phyloP scores from a whole-genome alignment of 35 echinoderm and acorn worm species.

The Ptychodera flava region DNA sequence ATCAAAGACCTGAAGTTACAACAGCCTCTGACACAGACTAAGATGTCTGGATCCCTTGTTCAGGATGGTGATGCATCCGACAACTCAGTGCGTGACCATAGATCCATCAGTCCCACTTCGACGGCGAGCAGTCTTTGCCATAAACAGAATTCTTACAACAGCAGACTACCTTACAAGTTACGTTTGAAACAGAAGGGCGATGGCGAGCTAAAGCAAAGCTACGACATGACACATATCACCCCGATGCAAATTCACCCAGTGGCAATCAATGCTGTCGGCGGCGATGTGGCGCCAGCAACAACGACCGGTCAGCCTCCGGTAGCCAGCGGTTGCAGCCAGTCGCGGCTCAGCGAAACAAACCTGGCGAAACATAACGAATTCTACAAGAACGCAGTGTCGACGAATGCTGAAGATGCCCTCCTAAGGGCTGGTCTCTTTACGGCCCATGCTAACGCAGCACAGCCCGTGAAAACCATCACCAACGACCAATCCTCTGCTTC shows the following conservation, averaged over 20 bases:
- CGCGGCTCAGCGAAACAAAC: background rate
- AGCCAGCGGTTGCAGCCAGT: background rate
- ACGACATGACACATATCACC: background rate
- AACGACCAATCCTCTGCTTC: background rate
- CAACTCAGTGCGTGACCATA: too few species aligned
- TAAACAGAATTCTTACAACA: background rate
- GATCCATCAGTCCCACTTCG: background rate
- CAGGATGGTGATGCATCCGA: too few species aligned
- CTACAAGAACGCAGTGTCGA: background rate
- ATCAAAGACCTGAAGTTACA: too few species aligned
- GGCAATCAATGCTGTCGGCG: background rate
- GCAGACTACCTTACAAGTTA: background rate
- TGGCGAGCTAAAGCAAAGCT: background rate
- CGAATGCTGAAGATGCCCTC: background rate
- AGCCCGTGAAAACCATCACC: background rate
- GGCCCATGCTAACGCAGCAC: background rate
- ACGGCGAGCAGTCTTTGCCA: background rate
- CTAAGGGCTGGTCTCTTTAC: background rate
- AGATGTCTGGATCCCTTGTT: too few species aligned
- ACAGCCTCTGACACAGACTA: too few species aligned
- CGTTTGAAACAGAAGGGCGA: background rate
- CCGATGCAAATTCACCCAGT: too few species aligned
- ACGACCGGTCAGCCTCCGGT: background rate
- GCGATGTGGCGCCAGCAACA: background rate
- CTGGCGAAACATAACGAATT: background rate